phyloP scores from a whole-genome alignment of 2,113 vertebrate species.

The Pseudopipra pipra region DNA sequence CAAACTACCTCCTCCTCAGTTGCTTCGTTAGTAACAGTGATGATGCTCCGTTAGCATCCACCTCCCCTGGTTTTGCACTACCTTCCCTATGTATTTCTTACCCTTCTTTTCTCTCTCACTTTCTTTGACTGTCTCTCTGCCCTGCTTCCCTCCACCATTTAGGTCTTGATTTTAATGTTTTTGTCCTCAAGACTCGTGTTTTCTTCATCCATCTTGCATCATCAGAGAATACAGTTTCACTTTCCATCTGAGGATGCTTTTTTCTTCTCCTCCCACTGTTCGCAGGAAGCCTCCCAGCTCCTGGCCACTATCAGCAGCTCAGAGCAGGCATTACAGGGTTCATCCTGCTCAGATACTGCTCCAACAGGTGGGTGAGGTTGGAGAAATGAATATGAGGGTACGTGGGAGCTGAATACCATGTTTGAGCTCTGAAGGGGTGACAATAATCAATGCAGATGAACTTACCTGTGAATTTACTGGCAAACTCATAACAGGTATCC shows the following conservation, averaged over 20 bases:
- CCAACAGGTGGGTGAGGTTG: neutral
- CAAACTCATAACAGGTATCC: neutral
- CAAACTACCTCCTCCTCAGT: neutral
- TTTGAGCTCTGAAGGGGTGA: neutral
- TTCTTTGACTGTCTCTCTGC: neutral
- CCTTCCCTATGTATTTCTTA: neutral
- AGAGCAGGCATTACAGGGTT: neutral
- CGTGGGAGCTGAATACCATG: neutral
- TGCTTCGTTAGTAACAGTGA: neutral
- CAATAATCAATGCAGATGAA: neutral
- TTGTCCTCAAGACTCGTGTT: neutral
- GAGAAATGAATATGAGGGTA: neutral
- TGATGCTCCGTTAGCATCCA: neutral
- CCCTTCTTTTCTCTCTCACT: neutral
- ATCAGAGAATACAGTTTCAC: neutral
- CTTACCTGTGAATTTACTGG: neutral
- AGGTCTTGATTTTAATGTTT: neutral
- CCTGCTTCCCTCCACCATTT: neutral
- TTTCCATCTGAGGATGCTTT: neutral
- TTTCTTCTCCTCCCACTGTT: neutral
- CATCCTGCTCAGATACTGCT: neutral
- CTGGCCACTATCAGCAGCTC: fast-evolving
- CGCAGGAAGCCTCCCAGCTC: neutral
- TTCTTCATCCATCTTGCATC: neutral
- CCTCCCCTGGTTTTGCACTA: neutral